Evolutionary conservation across 2,113 vertebrate species (phyloP).

Genomic region (Ageneiosus marmoratus): DNA sequence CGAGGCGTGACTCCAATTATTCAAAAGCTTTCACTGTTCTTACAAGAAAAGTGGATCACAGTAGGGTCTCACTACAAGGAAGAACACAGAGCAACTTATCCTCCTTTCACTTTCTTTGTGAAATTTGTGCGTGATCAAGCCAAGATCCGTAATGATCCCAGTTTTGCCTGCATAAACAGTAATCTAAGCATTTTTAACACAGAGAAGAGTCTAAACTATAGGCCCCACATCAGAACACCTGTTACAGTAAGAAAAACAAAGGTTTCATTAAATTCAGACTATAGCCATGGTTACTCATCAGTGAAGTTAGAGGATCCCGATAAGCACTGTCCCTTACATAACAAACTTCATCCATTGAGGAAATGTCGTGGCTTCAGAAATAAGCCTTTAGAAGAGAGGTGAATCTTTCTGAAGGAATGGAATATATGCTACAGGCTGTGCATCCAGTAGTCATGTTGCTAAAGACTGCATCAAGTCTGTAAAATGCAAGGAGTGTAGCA

Average conservation of each 20-base stretch:
- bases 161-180: background rate
- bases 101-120: background rate
- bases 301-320: too few relatives aligned
- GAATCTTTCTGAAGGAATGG: background rate
- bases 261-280: background rate
- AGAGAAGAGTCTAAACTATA: too few relatives aligned
- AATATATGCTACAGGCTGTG: background rate
- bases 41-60: background rate
- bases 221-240: background rate
- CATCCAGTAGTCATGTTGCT: background rate
- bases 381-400: background rate
- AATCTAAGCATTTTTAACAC: too few relatives aligned
- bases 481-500: background rate
- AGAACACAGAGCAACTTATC: background rate
- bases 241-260: background rate
- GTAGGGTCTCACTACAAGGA: background rate
- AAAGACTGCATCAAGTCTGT: background rate
- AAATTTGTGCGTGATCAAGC: background rate
- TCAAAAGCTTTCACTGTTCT: background rate
- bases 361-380: background rate
- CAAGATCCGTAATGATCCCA: background rate
- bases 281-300: too few relatives aligned
- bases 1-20: background rate
- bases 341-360: background rate
- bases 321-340: background rate